Evolutionary conservation across 2,888 invertebrate genomes (phyloP).

Genomic region (Cistogaster globosa): DNA sequence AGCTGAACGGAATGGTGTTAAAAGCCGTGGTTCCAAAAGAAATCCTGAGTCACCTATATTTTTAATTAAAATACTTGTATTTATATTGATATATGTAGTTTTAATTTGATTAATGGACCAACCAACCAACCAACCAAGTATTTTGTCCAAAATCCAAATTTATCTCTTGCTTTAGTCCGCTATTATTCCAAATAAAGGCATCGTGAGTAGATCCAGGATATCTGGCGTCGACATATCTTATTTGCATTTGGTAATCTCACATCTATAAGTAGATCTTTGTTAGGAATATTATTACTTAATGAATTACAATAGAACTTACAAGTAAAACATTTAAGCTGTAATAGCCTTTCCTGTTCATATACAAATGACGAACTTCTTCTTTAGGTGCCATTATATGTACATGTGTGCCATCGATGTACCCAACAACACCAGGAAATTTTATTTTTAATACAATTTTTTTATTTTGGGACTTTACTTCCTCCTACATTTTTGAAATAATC

Average conservation of each 20-base stretch:
- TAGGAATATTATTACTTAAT: too few species aligned
- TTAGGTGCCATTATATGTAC: too few species aligned
- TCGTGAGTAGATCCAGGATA: constrained; percentile 40
- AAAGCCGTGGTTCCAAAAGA: constrained; percentile 19
- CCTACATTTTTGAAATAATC: background rate
- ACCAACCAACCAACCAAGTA: constrained; percentile 38
- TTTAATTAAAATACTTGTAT: background rate
- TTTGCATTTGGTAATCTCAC: constrained; percentile 10
- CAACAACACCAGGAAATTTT: constrained; percentile 7
- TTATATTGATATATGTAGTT: too few species aligned
- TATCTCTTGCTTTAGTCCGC: constrained; percentile 9
- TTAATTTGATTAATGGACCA: too few species aligned
- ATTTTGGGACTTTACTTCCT: constrained; percentile 2
- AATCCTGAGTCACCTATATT: constrained; percentile 42
- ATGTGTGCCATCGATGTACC: too few species aligned
- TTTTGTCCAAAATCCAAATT: constrained; percentile 7
- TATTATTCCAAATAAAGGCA: constrained; percentile 43
- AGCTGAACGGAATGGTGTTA: background rate
- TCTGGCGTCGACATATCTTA: constrained; percentile 36
- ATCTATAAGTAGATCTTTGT: background rate
- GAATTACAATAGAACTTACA: too few species aligned
- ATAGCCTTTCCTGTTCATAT: too few species aligned
- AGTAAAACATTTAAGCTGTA: too few species aligned
- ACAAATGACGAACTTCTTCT: too few species aligned
- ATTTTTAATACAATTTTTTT: constrained; percentile 1